Base-by-base conservation (phyloP, 2,888 invertebrate genomes). In the Drosophila phalerata region DNA sequence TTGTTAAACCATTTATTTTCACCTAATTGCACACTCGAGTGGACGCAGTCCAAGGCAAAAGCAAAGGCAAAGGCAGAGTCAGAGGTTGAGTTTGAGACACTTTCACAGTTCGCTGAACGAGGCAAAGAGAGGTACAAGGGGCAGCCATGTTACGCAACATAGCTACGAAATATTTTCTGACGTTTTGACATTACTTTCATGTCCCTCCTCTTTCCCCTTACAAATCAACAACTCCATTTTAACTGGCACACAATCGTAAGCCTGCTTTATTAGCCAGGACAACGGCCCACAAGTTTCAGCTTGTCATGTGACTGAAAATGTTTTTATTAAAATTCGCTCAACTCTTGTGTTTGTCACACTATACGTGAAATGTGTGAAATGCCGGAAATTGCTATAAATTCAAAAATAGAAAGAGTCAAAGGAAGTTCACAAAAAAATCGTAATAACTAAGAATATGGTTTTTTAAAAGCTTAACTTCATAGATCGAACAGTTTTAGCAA, bases 1-100 rank as follows among this genome's bases (percentile, higher is more conserved):
- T 88, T 88, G 78, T 65, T 81, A 86, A 89, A 88, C 88, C 90
- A 86, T 89, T 89, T 86, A 88, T 88, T 89, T 89, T 86, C 86
- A 89, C 87, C 79, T 86, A 86, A 86, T 86, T 86, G 86, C 88
- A 89, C 86, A 89, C 86, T 87, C 85, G 79, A 84, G 87, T 88
- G 84, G 87, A 86, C 85, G 45, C 28, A 51, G 40, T 25, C 37
- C 43, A 6, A 10, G 10, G 19, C 25, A 13, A 15, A 8, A 6
- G 0, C 3, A 17, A n/a, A 1, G 10, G 3, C 25, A 17, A 38
- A 0, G 42, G 0, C 1, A 5, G 9, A 0, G 22, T 1, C 19
- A 13, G 32, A 1, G 10, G 37, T 6, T 22, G 25, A 32, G 51
- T 43, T 58, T 53, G 63, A 57, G 72, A 61, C 64, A 69, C 69